Evolutionary conservation across 2,113 vertebrate genomes (phyloP), one percentile per base, ranked within the genome.

Genomic region (Brachyhypopomus gauderio): DNA sequence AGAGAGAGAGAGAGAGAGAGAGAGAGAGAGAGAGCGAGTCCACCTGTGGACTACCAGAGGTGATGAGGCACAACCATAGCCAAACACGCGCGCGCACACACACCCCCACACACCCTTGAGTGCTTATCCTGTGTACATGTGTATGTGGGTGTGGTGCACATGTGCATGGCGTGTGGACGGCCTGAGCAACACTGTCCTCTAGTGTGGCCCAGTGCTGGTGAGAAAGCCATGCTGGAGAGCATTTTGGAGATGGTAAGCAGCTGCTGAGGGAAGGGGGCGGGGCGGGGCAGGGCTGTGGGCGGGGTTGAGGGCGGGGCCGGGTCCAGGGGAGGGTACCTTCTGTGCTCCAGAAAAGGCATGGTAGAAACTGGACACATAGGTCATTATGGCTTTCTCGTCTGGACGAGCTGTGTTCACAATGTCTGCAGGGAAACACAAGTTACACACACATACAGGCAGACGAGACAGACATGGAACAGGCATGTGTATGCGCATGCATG

Each of bases 331-430:
- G 80, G 89, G 90, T 94, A 98, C 97, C 96, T 98, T 98, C 93
- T 98, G 96, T 17, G 97, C 97, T 90, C 97, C 96, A 86, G 97
- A 98, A 93, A 98, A 98, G 87, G 97, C 97, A 93, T 98, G 97
- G 96, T 98, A 98, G 96, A 98, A 98, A 96, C 96, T 95, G 95
- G 97, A 98, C 84, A 98, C 97, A 93, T 98, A 98, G 90, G 97
- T 98, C 97, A 98, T 98, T 92, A 98, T 97, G 92, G 97, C 97
- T 90, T 98, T 98, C 93, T 98, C 97, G 89, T 98, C 97, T 75
- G 97, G 97, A 89, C 96, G 94, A 90, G 96, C 95, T 85, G 97
- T 98, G 94, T 95, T 95, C 88, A 98, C 97, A 92, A 98, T 98
- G 92, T 98, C 97, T 98, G 96, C 82, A 84, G 91, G 84, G 89